phyloP scores from a whole-genome alignment of 2,888 invertebrate genomes.

The Hyles lineata region DNA sequence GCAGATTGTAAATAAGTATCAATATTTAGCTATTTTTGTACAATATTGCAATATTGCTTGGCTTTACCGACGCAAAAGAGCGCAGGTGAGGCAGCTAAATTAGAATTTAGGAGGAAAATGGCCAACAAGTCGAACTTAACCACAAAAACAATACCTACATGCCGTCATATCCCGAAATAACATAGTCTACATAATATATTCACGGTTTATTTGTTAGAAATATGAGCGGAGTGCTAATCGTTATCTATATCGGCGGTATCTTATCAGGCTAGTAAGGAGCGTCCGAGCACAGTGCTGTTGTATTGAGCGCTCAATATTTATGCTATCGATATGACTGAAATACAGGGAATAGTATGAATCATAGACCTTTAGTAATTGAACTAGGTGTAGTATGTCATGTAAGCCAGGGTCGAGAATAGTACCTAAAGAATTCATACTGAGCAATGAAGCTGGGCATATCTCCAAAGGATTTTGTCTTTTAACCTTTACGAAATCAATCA shows the following conservation, averaged over 20 bases:
- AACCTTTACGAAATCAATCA: no score
- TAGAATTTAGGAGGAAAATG: neutral
- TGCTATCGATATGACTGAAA: neutral
- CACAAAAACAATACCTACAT: neutral
- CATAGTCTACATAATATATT: neutral
- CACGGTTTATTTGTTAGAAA: conserved; percentile 22
- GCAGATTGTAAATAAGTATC: no score
- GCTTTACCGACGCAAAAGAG: no score
- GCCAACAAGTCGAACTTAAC: neutral
- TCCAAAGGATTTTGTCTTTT: no score
- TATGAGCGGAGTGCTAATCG: conserved; percentile 24
- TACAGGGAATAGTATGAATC: neutral
- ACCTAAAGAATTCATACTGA: no score
- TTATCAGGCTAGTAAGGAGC: conserved; percentile 42
- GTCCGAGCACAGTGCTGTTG: neutral
- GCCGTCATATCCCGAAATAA: conserved; percentile 6
- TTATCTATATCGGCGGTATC: conserved; percentile 39
- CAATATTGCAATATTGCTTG: no score
- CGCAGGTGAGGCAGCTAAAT: neutral
- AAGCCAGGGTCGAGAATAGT: no score
- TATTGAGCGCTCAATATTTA: neutral
- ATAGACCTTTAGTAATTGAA: neutral
- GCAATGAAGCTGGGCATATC: no score
- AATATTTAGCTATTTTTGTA: no score
- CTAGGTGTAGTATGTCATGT: neutral